phyloP scores from a whole-genome alignment of 1,140 invertebrate genomes.

The Cydia strobilella region DNA sequence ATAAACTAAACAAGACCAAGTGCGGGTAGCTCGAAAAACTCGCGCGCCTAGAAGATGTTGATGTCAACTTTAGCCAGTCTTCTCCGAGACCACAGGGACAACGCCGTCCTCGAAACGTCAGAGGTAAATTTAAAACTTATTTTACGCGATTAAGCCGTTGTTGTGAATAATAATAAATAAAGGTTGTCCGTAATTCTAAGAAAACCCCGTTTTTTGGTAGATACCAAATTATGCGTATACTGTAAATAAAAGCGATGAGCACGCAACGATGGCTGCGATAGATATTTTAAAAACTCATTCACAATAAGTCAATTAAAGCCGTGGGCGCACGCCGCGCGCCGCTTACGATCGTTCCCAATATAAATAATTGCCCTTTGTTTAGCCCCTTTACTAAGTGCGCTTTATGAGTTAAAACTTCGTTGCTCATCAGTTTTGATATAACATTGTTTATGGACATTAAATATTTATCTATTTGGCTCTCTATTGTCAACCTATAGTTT shows the following conservation, averaged over 20 bases:
- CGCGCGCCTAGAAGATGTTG: too few relatives aligned
- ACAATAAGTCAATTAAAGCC: constrained; percentile 79
- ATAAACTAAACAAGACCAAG: too few relatives aligned
- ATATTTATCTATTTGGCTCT: neutral
- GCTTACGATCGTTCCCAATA: constrained; percentile 70
- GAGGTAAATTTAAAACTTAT: too few relatives aligned
- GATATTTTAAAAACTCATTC: constrained; percentile 75
- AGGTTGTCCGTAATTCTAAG: too few relatives aligned
- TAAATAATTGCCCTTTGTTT: constrained; percentile 74
- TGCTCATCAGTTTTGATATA: constrained; percentile 9
- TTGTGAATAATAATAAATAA: too few relatives aligned
- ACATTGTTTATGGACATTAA: neutral
- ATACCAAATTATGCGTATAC: constrained; percentile 40
- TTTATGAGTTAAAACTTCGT: constrained; percentile 22
- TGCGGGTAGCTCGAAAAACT: too few relatives aligned
- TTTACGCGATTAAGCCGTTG: too few relatives aligned
- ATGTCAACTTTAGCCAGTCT: too few relatives aligned
- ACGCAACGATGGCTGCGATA: constrained; percentile 58
- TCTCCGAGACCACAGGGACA: too few relatives aligned
- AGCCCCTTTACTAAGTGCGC: constrained; percentile 55
- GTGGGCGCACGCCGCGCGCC: constrained; percentile 64
- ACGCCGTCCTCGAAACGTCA: too few relatives aligned
- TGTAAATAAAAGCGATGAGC: constrained; percentile 41
- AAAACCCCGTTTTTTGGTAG: too few relatives aligned
- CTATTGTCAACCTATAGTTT: too few relatives aligned